Conservation (phyloP, 1,140 invertebrate species). For the Xylocopa sonorina region DNA sequence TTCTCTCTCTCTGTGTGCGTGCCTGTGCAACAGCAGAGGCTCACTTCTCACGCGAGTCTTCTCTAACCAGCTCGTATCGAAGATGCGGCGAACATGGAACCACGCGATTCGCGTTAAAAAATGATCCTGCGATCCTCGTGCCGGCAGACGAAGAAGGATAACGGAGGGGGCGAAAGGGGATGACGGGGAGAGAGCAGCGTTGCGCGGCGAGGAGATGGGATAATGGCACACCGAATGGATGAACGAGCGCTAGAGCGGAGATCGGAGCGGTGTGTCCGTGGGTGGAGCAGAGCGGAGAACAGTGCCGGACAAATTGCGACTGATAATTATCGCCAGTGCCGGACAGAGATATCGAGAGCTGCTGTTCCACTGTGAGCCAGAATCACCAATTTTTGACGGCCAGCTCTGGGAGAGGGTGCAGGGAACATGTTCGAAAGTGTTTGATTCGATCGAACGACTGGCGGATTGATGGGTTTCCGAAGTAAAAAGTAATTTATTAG, state of each 20-base stretch:
- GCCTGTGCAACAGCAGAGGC: conserved; percentile 40
- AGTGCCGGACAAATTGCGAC: conserved; percentile 45
- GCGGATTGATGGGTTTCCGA: conserved; percentile 12
- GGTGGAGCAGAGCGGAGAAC: conserved; percentile 42
- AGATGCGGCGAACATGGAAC: conserved; percentile 60
- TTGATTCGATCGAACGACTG: conserved; percentile 13
- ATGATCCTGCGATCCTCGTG: conserved; percentile 42
- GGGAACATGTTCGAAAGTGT: not conserved
- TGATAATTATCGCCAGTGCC: conserved; percentile 39
- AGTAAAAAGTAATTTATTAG: conserved; percentile 4
- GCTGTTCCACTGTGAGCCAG: not conserved
- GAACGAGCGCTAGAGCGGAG: not conserved
- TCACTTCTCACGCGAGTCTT: conserved; percentile 69
- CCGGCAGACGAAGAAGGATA: not conserved
- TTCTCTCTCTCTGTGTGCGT: too few relatives aligned
- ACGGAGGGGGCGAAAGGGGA: too few relatives aligned
- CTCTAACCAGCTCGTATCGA: conserved; percentile 70
- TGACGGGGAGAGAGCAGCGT: not conserved
- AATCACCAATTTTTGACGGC: conserved; percentile 33
- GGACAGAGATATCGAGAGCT: conserved; percentile 36
- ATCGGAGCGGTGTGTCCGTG: conserved; percentile 23
- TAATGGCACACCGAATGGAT: conserved; percentile 40
- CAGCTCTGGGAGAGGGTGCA: not conserved
- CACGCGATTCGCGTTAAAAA: conserved; percentile 64
- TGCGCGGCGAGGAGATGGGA: conserved; percentile 2